Evolutionary conservation across 2,113 vertebrate genomes (phyloP).

Genomic region (Synodontis membranacea): DNA sequence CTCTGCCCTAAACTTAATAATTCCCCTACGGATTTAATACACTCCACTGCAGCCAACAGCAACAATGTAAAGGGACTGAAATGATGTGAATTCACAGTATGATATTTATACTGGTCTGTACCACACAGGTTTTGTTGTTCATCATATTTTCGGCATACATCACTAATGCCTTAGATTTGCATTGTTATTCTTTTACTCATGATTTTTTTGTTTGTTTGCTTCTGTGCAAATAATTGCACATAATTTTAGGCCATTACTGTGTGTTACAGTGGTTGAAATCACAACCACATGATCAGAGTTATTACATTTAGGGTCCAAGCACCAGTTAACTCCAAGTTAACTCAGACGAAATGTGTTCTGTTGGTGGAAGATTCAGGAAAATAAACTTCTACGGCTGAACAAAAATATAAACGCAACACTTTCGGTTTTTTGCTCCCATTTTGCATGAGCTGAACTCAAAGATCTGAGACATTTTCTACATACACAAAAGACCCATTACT

Average conservation of each 20-base stretch:
- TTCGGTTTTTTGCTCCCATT: too few relatives aligned
- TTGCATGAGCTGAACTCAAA: too few relatives aligned
- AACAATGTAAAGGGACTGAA: constrained; percentile 24
- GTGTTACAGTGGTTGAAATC: background rate
- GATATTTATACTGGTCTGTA: background rate
- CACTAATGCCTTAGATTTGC: background rate
- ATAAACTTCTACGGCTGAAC: background rate
- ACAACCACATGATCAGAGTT: background rate
- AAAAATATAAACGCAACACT: too few relatives aligned
- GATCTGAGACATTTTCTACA: too few relatives aligned
- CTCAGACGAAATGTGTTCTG: background rate
- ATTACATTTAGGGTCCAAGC: background rate
- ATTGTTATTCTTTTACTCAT: background rate
- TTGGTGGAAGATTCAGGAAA: background rate
- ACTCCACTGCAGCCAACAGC: background rate
- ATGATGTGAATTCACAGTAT: background rate
- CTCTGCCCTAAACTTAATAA: background rate
- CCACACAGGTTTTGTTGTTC: background rate
- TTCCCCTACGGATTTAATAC: constrained; percentile 12
- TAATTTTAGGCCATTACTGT: background rate
- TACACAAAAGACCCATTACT: too few relatives aligned
- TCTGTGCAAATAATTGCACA: background rate
- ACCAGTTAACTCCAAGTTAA: background rate
- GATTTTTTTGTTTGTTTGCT: background rate
- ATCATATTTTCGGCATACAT: too few relatives aligned